phyloP scores from a whole-genome alignment of 2,797 vertebrate genomes.

The Momotus momota region DNA sequence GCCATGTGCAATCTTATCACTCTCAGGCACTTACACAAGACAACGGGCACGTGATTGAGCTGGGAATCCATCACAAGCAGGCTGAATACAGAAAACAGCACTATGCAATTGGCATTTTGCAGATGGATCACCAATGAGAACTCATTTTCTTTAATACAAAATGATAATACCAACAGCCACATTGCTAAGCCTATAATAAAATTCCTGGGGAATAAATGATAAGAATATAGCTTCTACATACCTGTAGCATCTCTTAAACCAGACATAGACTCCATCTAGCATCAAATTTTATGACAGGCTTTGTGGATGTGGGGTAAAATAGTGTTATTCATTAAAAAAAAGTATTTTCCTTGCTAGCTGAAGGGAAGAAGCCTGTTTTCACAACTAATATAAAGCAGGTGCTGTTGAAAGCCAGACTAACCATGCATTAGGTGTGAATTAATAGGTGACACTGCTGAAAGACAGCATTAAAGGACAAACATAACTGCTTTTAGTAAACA shows the following conservation, averaged over 20 bases:
- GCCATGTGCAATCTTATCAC: neutral
- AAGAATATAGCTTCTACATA: neutral
- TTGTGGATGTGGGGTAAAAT: neutral
- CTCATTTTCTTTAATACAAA: neutral
- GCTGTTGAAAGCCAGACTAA: neutral
- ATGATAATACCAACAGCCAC: neutral
- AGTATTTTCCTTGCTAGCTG: neutral
- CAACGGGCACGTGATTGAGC: neutral
- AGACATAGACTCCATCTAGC: neutral
- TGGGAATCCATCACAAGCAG: neutral
- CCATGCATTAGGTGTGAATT: neutral
- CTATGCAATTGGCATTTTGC: neutral
- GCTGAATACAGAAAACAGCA: neutral
- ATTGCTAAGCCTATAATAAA: neutral
- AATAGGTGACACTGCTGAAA: neutral
- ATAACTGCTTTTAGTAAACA: neutral
- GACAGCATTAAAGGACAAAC: neutral
- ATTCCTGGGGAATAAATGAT: neutral
- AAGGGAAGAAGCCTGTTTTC: slow-evolving; percentile 35
- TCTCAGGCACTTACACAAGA: neutral
- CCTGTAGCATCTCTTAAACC: neutral
- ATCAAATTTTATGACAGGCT: neutral
- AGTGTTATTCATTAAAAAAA: neutral
- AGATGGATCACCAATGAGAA: neutral
- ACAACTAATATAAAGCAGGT: slow-evolving; percentile 42